Percentiles rank a stretch among this genome's conserved stretches.
phyloP scores from a whole-genome alignment of 1,140 invertebrate genomes.

The Diorhabda elongata region DNA sequence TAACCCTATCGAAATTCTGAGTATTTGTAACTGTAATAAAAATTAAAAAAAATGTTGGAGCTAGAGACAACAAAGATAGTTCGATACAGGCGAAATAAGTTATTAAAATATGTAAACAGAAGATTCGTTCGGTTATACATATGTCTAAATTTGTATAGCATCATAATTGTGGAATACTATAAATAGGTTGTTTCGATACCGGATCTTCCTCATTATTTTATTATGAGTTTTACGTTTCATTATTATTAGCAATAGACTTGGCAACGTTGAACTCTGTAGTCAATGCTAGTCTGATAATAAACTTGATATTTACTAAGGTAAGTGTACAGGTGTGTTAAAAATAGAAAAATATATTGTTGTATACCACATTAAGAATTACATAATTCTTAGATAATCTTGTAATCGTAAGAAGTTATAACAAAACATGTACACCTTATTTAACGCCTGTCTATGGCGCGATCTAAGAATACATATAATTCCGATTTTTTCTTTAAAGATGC shows the following conservation, averaged over 20 bases:
- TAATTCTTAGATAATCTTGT: slow-evolving; percentile 15
- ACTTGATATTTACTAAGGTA: slow-evolving; percentile 16
- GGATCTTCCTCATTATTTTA: too few species aligned
- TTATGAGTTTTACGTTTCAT: too few species aligned
- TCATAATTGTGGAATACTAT: too few species aligned
- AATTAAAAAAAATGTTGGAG: too few species aligned
- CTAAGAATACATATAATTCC: background rate
- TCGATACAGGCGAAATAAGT: too few species aligned
- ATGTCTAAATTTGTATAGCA: too few species aligned
- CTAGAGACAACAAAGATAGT: too few species aligned
- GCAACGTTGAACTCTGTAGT: slow-evolving; percentile 5
- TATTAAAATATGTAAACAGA: too few species aligned
- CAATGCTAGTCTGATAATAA: slow-evolving; percentile 16
- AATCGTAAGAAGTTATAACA: slow-evolving; percentile 7
- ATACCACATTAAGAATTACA: slow-evolving; percentile 9
- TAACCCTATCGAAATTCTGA: too few species aligned
- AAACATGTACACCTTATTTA: background rate
- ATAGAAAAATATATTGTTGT: slow-evolving; percentile 13
- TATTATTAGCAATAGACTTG: background rate
- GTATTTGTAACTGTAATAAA: too few species aligned
- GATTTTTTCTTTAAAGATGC: background rate
- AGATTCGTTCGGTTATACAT: too few species aligned
- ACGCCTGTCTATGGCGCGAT: background rate
- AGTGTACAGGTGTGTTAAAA: slow-evolving; percentile 4
- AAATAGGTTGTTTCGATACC: too few species aligned